Base-by-base conservation (phyloP, 2,888 invertebrate genomes). In the Cosmopolites sordidus region DNA sequence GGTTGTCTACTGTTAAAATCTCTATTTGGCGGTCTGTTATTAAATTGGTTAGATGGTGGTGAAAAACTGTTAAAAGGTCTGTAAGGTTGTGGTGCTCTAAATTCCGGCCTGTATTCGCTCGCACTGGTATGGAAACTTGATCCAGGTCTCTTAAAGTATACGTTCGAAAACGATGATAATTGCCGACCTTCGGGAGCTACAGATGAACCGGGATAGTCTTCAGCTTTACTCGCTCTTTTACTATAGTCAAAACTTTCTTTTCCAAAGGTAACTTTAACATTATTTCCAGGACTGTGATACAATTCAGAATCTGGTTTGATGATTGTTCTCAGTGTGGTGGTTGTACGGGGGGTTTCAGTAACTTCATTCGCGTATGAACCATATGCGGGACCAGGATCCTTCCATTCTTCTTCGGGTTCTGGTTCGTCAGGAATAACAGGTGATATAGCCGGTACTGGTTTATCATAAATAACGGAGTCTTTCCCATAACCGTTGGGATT, bases 261-360 rank as follows among this genome's bases (percentile, higher is more conserved):
- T 2, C 89, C 90, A 64, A 92, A 92, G 4, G 90, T 89, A 1
- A 92, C 85, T 66, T 86, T 87, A 1, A 92, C 84, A 45, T 88
- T 89, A 61, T 87, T 87, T 2, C 58, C 58, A 58, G 86, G 83
- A 56, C 86, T 86, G 64, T 91, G 89, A 64, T 86, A 91, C 11
- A 83, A 79, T 73, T 92, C 90, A 1, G 91, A 91, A 65, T 92
- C 92, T 0, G 92, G 92, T 63, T 87, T 86, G 46, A 92, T 92
- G 33, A 92, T 84, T 1, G 92, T 87, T 66, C 92, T 78, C 46
- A 91, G 72, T 0, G 92, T 92, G 0, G 92, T 92, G 0, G 87
- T 83, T 54, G 83, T 82, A 43, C 82, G 80, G 1, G 83, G 77
- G 1, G 80, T 71, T 38, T 57, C 54, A 8, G 59, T 54, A 2